phyloP scores from a whole-genome alignment of 2,888 invertebrate species.

The Leucophora obtusa region DNA sequence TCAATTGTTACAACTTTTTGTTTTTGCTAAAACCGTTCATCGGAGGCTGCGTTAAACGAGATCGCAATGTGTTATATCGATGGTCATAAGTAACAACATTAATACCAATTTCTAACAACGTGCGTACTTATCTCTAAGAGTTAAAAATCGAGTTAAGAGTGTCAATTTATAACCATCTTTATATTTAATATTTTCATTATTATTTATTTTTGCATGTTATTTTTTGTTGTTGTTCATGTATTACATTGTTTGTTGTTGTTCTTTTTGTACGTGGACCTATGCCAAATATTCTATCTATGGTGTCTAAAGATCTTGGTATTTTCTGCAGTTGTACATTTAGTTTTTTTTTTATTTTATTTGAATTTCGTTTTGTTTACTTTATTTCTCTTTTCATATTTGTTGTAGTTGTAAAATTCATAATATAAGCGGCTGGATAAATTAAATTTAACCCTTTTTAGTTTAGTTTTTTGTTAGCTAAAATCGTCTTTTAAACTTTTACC shows the following conservation, averaged over 20 bases:
- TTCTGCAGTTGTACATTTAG: constrained; percentile 30
- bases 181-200: constrained; percentile 41
- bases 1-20: too few species aligned
- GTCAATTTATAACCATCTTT: too few species aligned
- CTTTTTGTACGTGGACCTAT: constrained; percentile 48
- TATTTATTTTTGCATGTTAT: constrained; percentile 42
- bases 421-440: constrained; percentile 33
- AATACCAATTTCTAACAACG: too few species aligned
- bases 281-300: constrained; percentile 57
- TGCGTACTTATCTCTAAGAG: too few species aligned
- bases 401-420: constrained; percentile 20
- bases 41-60: too few species aligned
- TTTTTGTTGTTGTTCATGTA: constrained; percentile 40
- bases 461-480: too few species aligned
- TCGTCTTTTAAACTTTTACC: too few species aligned
- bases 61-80: too few species aligned
- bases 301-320: constrained; percentile 50
- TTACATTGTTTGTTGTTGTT: constrained; percentile 47
- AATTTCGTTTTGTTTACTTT: constrained; percentile 33
- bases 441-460: constrained; percentile 27
- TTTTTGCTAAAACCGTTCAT: too few species aligned
- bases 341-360: neutral
- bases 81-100: too few species aligned
- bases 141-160: too few species aligned
- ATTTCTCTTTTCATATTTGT: constrained; percentile 37